Conservation (phyloP, 2,888 invertebrate genomes). For the Mongoloraphidia duomilia region DNA sequence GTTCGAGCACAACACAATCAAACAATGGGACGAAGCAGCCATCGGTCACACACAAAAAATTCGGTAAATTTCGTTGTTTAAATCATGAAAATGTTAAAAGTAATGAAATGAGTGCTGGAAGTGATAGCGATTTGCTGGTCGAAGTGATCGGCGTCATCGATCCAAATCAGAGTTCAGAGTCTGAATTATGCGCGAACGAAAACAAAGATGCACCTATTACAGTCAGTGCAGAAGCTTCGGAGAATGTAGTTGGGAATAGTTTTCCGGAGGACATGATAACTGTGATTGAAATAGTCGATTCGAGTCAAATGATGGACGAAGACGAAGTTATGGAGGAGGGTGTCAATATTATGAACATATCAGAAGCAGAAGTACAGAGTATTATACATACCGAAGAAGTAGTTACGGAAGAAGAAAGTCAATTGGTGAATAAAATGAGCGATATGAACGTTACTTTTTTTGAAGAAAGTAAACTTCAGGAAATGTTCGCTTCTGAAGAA, state of each 20-base stretch:
- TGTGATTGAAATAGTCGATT: slow-evolving; percentile 36
- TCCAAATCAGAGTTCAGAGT: slow-evolving; percentile 34
- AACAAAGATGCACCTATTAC: slow-evolving; percentile 4
- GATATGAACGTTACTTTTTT: slow-evolving; percentile 1
- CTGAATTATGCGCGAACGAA: slow-evolving; percentile 29
- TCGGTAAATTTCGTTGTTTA: slow-evolving; percentile 40
- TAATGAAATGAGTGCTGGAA: slow-evolving; percentile 30
- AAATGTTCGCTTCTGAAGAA: neutral
- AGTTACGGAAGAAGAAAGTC: no score
- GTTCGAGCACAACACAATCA: slow-evolving; percentile 8
- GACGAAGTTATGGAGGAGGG: no score
- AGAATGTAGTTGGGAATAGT: slow-evolving; percentile 18
- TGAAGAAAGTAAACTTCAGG: neutral
- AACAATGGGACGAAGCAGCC: slow-evolving; percentile 4
- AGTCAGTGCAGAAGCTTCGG: slow-evolving; percentile 5
- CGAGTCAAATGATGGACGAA: slow-evolving; percentile 19
- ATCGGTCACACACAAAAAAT: slow-evolving; percentile 32
- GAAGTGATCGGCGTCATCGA: slow-evolving; percentile 26
- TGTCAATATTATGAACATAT: no score
- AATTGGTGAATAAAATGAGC: slow-evolving; percentile 3
- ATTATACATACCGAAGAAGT: no score
- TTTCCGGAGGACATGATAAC: slow-evolving; percentile 33
- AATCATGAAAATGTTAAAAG: slow-evolving; percentile 22
- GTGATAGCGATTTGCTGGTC: slow-evolving; percentile 33
- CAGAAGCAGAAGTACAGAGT: no score